Percentiles rank a stretch among this genome's conserved stretches.
These are phyloP conservation scores for Pandemis corylana DNA, from an alignment of 2,888 invertebrate genomes.

Conservation along the genomic window DNA sequence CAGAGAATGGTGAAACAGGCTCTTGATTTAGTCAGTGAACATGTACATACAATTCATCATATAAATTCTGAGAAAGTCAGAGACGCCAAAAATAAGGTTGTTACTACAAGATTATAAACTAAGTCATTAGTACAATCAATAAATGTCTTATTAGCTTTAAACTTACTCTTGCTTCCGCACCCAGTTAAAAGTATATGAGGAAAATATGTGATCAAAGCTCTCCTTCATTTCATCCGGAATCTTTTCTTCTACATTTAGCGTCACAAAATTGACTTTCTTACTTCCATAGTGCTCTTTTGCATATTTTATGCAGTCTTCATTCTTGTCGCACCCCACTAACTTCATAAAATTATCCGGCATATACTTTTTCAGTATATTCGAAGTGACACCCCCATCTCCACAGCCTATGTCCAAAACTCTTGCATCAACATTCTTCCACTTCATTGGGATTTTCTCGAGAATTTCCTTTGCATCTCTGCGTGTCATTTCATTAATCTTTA, in stretches of 20 bases:
- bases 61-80: no score
- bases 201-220: constrained; percentile 32
- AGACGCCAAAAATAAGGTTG: no score
- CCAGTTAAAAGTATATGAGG: background rate
- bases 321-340: constrained; percentile 34
- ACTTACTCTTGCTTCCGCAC: background rate
- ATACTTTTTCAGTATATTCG: constrained; percentile 83
- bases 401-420: constrained; percentile 86
- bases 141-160: no score
- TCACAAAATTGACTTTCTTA: constrained; percentile 17
- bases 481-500: background rate
- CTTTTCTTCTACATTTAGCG: constrained; percentile 18
- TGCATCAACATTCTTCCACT: constrained; percentile 27
- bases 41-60: no score
- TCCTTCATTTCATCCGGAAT: constrained; percentile 18
- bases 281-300: constrained; percentile 22
- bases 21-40: no score
- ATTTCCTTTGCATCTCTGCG: background rate
- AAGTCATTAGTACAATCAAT: no score
- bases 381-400: constrained; percentile 88
- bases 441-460: background rate
- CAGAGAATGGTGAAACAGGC: no score
- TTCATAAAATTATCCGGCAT: constrained; percentile 73
- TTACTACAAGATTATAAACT: no score
- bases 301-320: constrained; percentile 18